A percentile compares a stretch with the other conserved stretches of the same genome.
Conservation (phyloP, 2,797 vertebrate species). For the Mus caroli region DNA sequence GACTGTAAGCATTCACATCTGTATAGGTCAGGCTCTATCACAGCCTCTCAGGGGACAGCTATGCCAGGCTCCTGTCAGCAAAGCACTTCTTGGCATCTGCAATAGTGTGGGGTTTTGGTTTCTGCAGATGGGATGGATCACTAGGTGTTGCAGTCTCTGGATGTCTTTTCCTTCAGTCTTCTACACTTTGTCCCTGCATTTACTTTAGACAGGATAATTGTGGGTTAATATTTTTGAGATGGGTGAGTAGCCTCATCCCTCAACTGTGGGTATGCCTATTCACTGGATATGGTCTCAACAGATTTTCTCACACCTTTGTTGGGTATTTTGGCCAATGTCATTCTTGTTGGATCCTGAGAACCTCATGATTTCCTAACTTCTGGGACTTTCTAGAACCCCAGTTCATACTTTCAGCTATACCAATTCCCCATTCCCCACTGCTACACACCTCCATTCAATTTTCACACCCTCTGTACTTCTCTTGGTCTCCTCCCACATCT, state of each 20-base stretch:
- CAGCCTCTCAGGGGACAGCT: background rate
- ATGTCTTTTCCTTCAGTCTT: background rate
- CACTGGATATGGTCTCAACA: no score
- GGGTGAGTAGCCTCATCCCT: background rate
- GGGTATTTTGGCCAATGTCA: no score
- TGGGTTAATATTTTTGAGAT: background rate
- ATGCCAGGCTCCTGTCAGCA: background rate
- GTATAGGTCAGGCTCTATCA: background rate
- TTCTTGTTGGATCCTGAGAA: no score
- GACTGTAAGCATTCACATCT: background rate
- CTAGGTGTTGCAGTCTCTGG: background rate
- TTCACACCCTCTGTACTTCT: no score
- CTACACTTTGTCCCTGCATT: background rate
- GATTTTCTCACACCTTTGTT: no score
- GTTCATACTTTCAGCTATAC: no score
- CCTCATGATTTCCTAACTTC: no score
- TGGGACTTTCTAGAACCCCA: no score
- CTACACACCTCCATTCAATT: no score
- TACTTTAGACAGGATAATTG: background rate
- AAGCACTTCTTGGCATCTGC: background rate
- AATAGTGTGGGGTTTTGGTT: background rate
- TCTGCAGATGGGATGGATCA: background rate
- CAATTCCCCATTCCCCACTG: no score
- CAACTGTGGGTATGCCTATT: no score
- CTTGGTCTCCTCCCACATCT: no score